phyloP scores from a whole-genome alignment of 2,113 vertebrate genomes.

The Zootoca vivipara region DNA sequence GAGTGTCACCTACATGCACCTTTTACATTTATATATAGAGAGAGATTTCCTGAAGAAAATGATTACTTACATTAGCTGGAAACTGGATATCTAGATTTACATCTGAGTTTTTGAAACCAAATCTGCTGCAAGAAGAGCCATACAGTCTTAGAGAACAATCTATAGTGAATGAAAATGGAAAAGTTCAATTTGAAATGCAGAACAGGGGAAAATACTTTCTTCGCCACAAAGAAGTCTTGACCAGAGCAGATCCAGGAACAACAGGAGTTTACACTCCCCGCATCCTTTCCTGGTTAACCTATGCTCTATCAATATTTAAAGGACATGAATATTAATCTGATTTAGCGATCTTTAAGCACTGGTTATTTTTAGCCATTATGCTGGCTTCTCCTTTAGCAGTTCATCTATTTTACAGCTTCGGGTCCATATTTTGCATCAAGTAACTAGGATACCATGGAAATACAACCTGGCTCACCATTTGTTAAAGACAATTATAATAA shows the following conservation, averaged over 20 bases:
- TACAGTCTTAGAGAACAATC: conserved; percentile 92
- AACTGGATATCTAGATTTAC: conserved; percentile 93
- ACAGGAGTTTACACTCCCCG: not conserved
- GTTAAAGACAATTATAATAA: conserved; percentile 44
- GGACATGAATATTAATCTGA: not conserved
- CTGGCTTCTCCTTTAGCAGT: not conserved
- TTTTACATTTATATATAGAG: no score
- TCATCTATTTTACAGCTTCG: not conserved
- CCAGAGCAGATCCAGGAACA: not conserved
- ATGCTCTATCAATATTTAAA: not conserved
- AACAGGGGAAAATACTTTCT: not conserved
- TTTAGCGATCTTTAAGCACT: not conserved
- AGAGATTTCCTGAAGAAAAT: conserved; percentile 30
- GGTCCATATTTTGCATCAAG: not conserved
- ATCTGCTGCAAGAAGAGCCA: conserved; percentile 90
- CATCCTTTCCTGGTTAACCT: not conserved
- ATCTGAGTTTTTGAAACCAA: conserved; percentile 94
- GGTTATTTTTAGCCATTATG: not conserved
- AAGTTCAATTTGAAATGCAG: conserved; percentile 9
- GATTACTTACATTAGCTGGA: conserved; percentile 87
- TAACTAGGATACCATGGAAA: not conserved
- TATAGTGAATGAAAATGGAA: conserved; percentile 62
- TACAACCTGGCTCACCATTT: conserved; percentile 2
- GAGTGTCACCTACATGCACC: no score
- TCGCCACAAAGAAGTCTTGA: not conserved